Evolutionary conservation across 92 coral and sea anemone genomes (phyloP).

Genomic region (Porites cylindrica): DNA sequence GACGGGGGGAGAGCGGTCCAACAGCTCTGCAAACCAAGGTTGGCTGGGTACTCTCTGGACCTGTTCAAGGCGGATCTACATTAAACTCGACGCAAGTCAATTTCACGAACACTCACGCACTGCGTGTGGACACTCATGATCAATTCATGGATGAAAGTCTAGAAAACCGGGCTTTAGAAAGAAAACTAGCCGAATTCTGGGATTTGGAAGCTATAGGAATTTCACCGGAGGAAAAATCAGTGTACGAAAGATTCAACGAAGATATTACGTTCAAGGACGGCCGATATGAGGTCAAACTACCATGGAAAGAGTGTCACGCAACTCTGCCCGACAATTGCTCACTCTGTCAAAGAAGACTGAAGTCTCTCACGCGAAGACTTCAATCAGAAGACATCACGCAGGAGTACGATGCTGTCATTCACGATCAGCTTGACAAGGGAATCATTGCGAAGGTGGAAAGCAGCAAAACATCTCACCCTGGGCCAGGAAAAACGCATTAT

Average conservation of each 20-base stretch:
- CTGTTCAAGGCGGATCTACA: neutral
- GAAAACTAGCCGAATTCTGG: constrained; percentile 45
- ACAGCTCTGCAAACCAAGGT: constrained; percentile 51
- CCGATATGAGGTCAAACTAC: neutral
- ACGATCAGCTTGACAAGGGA: constrained; percentile 14
- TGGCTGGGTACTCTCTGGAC: constrained; percentile 62
- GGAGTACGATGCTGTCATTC: constrained; percentile 23
- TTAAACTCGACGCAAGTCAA: neutral
- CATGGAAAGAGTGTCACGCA: constrained; percentile 53
- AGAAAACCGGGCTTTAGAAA: too few relatives aligned
- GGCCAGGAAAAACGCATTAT: constrained; percentile 1
- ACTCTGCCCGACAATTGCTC: constrained; percentile 42
- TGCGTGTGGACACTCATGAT: neutral
- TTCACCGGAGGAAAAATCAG: constrained; percentile 33
- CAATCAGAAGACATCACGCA: constrained; percentile 1
- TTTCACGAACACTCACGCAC: constrained; percentile 5
- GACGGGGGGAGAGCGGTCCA: constrained; percentile 36
- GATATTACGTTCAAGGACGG: neutral
- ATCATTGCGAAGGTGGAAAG: constrained; percentile 23
- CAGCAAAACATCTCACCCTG: constrained; percentile 1
- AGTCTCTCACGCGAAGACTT: constrained; percentile 35
- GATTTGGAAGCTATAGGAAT: constrained; percentile 56
- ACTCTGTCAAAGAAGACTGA: constrained; percentile 30
- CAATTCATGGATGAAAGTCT: neutral
- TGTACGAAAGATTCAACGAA: constrained; percentile 39